Base-by-base conservation (phyloP, 2,888 invertebrate genomes). In the Drosophila emarginata region DNA sequence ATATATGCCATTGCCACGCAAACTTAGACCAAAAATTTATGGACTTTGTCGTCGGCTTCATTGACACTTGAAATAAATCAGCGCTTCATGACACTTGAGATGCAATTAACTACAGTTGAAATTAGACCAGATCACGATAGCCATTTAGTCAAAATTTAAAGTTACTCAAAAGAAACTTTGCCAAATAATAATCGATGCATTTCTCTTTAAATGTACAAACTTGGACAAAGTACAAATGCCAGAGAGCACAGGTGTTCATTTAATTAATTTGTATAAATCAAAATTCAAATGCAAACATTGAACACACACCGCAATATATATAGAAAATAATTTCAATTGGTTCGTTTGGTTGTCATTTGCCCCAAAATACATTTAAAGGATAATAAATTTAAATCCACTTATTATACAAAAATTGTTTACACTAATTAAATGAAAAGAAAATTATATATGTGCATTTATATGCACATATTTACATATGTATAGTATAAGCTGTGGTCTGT, bases 31-130 rank as follows among this genome's bases (percentile, higher is more conserved):
- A 57, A 14, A 71, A 72, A 83, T 86, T 82, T 82, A 83, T 82
- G 64, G 69, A 71, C 67, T 61, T 62, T 52, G 53, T 59, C 37
- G 21, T 40, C 28, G 57, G 28, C 61, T 61, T 66, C 66, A 63
- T 67, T 72, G 75, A 75, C 64, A 68, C 67, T 74, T 60, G 70
- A 69, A 57, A 81, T 85, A 87, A 87, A 87, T 87, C 81, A 75
- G 61, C 51, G 64, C 61, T 56, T 40, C 32, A 71, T 67, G 74
- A 69, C 75, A 71, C 67, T 67, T 80, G 57, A 74, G 70, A 67
- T 70, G 65, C 74, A 73, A 78, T 80, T 85, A 72, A 63, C 32
- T 39, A 39, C 18, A 23, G 32, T 15, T 18, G 21, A 72, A 67
- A 72, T 72, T 61, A 52, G 32, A 15, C 52, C 60, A 36, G 28